phyloP scores from a whole-genome alignment of 2,888 invertebrate genomes.

The Podotricha telesiphe region DNA sequence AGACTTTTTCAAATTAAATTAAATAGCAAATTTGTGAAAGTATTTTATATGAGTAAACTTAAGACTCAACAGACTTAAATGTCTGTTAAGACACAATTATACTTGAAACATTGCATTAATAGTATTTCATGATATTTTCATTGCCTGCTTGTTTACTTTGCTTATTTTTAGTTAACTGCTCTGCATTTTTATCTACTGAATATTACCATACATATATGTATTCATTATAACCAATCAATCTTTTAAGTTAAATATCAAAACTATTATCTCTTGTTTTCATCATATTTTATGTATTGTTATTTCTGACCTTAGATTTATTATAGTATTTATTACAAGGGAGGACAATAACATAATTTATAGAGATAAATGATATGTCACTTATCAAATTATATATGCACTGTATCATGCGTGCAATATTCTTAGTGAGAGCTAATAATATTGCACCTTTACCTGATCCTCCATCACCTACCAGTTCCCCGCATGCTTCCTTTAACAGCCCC shows the following conservation, averaged over 20 bases:
- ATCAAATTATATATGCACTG: slow-evolving; percentile 37
- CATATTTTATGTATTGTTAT: slow-evolving; percentile 9
- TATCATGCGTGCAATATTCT: slow-evolving; percentile 39
- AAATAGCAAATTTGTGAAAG: too few relatives aligned
- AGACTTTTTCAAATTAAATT: too few relatives aligned
- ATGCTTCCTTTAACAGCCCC: slow-evolving; percentile 83
- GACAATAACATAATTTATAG: background rate
- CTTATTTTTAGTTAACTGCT: slow-evolving; percentile 66
- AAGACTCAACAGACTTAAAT: background rate
- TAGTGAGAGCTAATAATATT: slow-evolving; percentile 27
- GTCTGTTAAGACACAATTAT: background rate
- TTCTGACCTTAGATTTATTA: slow-evolving; percentile 3
- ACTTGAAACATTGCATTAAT: background rate
- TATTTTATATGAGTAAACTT: too few relatives aligned
- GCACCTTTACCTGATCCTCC: slow-evolving; percentile 50
- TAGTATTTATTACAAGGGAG: slow-evolving; percentile 10
- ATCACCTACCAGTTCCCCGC: slow-evolving; percentile 66
- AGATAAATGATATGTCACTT: slow-evolving; percentile 15
- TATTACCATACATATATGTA: slow-evolving; percentile 54
- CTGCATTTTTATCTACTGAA: slow-evolving; percentile 77
- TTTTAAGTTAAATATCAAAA: slow-evolving; percentile 40
- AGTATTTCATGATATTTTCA: slow-evolving; percentile 43
- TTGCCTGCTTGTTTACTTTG: slow-evolving; percentile 53
- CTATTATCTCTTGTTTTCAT: slow-evolving; percentile 39
- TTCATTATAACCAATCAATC: slow-evolving; percentile 48